Evolutionary conservation across 2,113 vertebrate species (phyloP).

Genomic region (Himantopus leucocephalus): DNA sequence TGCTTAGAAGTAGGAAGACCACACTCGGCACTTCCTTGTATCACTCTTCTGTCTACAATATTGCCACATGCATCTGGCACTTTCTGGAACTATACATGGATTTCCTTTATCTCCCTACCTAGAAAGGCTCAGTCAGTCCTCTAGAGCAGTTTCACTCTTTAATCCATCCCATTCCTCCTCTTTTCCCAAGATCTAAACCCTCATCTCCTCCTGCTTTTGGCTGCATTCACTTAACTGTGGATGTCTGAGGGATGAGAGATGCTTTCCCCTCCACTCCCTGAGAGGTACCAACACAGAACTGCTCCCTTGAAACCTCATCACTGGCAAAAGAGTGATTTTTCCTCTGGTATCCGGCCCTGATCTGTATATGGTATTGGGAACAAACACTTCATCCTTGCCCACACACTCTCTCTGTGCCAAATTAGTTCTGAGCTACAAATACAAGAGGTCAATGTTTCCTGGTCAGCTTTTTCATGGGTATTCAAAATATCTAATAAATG

Average conservation of each 20-base stretch:
- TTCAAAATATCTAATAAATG: neutral
- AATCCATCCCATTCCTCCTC: neutral
- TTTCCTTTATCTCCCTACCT: neutral
- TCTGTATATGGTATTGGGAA: neutral
- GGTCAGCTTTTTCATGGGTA: neutral
- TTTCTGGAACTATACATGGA: neutral
- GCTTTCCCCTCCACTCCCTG: neutral
- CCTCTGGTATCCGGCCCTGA: neutral
- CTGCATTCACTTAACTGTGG: neutral
- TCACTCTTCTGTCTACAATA: neutral
- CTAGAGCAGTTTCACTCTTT: neutral
- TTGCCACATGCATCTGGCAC: neutral
- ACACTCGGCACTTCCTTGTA: neutral
- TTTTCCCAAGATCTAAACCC: neutral
- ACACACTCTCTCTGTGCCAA: neutral
- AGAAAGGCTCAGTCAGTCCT: neutral
- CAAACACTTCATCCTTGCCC: neutral
- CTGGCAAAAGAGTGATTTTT: neutral
- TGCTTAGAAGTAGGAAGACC: neutral
- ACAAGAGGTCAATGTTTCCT: neutral
- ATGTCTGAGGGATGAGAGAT: neutral
- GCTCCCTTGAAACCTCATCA: neutral
- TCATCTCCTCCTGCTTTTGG: neutral
- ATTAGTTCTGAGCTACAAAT: neutral
- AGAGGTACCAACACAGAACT: neutral